Evolutionary conservation across 2,888 invertebrate genomes (phyloP), one percentile per base, ranked within the genome.

Genomic region (Epinotia demarniana): DNA sequence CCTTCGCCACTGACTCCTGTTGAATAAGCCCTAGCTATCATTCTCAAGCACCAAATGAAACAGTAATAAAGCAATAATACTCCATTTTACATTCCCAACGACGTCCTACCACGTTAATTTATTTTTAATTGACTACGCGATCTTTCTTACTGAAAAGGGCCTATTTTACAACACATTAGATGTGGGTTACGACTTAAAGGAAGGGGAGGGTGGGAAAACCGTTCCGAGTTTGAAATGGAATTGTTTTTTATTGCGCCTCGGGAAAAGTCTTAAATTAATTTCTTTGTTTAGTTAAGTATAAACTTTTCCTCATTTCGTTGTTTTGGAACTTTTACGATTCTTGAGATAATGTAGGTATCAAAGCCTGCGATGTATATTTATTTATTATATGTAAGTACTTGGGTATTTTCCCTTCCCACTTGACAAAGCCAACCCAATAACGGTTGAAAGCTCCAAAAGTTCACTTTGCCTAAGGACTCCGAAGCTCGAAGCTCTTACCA

Each of bases 121-220:
- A 80, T 81, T 83, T 83, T 82, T 83, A 83, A 83, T 83, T 83
- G 80, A 81, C 79, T 81, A 73, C 77, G 77, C 49, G n/a, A 53
- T 70, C 75, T 75, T 27, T 16, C 12, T 11, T 13, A 57, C 27
- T n/a, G 27, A 23, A 27, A 60, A 60, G 23, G 69, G n/a, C 58
- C 9, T 60, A 69, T 23, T 23, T 69, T 19, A n/a, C 16, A 2
- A n/a, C 9, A 55, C 1, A 33, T 12, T 57, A 39, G 16, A 43
- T 19, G 58, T 8, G 16, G 16, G 19, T 58, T 68, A 23, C 43
- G 58, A 43, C 67, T 13, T 68, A 43, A 12, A 23, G 11, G 0
- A 43, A 23, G 2, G 12, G 11, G 58, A 9, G 33, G 12, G 16
- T 23, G 19, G 43, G 66, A 58, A 68, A 75, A 66, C 58, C 78